Evolutionary conservation across 2,113 vertebrate genomes (phyloP).

Genomic region (Ciconia maguari): DNA sequence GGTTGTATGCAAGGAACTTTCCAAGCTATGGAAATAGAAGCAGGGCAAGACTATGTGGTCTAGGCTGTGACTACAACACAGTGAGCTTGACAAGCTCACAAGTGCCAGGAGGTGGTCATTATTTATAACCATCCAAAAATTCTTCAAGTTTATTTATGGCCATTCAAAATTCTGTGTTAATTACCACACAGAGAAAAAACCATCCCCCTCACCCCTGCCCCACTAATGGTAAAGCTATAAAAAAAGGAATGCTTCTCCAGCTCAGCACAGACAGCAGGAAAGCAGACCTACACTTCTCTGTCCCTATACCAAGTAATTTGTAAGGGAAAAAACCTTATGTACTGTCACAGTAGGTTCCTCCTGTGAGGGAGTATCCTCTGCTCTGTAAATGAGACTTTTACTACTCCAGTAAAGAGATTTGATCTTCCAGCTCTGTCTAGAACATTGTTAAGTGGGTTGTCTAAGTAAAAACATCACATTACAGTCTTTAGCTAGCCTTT

Average conservation of each 20-base stretch:
- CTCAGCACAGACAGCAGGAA: not conserved
- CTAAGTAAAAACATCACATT: not conserved
- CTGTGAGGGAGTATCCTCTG: not conserved
- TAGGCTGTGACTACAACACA: not conserved
- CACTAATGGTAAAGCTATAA: not conserved
- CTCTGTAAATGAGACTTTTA: not conserved
- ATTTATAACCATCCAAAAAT: not conserved
- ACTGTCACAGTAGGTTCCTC: not conserved
- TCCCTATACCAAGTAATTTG: not conserved
- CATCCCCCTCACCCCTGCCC: rapidly evolving
- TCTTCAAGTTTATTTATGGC: not conserved
- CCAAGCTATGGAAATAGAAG: not conserved
- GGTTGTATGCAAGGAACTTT: not conserved
- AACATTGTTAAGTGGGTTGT: not conserved
- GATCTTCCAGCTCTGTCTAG: not conserved
- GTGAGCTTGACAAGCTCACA: not conserved
- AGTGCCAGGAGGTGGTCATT: not conserved
- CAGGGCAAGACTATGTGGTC: not conserved
- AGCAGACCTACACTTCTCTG: not conserved
- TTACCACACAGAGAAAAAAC: not conserved
- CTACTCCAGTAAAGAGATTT: not conserved
- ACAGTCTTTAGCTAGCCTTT: not conserved
- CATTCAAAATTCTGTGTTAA: not conserved
- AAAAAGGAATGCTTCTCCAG: not conserved
- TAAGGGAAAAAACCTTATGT: not conserved